Evolutionary conservation across 1,140 invertebrate genomes (phyloP).

Genomic region (Drosophila bipectinata): DNA sequence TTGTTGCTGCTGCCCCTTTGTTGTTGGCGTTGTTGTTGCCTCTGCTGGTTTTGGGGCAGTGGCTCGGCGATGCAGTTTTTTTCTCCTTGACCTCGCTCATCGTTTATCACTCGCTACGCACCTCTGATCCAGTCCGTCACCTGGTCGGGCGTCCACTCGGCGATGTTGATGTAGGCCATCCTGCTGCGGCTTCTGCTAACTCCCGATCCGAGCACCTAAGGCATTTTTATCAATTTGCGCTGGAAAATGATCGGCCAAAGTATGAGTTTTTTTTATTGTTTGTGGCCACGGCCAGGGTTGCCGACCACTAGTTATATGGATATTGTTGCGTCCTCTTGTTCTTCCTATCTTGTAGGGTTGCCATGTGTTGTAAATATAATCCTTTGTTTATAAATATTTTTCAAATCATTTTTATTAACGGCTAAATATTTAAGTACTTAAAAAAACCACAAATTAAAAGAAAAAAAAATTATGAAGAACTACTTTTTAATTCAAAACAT

Average conservation of each 20-base stretch:
- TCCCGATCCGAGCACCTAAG: conserved; percentile 47
- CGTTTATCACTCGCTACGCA: conserved; percentile 69
- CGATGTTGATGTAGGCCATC: conserved; percentile 95
- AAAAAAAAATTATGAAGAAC: too few relatives aligned
- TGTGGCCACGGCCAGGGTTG: conserved; percentile 41
- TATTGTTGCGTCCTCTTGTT: conserved; percentile 46
- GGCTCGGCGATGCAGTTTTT: conserved; percentile 68
- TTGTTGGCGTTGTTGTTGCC: conserved; percentile 15
- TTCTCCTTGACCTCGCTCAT: conserved; percentile 64
- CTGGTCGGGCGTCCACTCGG: conserved; percentile 96
- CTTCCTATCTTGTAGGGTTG: not conserved
- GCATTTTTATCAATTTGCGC: conserved; percentile 44
- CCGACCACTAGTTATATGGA: conserved; percentile 23
- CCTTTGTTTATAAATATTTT: not conserved
- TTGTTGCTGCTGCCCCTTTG: conserved; percentile 21
- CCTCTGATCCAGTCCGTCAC: conserved; percentile 97
- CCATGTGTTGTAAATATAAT: not conserved
- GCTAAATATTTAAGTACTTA: not conserved
- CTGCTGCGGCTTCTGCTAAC: conserved; percentile 37
- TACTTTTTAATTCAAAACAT: too few relatives aligned
- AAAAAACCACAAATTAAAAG: too few relatives aligned
- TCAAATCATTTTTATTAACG: not conserved
- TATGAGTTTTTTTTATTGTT: conserved; percentile 35
- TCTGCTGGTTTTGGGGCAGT: conserved; percentile 43
- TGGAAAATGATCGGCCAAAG: conserved; percentile 53